Evolutionary conservation across 2,888 invertebrate species (phyloP).

Genomic region (Leucoptera coffeella): DNA sequence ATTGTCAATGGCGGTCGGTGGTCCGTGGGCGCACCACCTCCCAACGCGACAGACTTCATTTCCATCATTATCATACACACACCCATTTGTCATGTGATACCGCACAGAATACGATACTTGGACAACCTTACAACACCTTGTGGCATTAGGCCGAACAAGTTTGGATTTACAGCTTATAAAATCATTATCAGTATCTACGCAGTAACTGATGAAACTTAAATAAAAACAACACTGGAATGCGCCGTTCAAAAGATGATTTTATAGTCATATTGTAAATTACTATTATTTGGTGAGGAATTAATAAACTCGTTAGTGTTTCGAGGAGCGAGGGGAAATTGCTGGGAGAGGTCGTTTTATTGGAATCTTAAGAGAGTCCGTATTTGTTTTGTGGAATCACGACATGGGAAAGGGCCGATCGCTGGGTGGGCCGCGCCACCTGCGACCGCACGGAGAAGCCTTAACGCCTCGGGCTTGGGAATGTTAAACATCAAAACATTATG

Average conservation of each 20-base stretch:
- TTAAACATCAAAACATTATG: too few species aligned
- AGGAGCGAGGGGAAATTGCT: constrained; percentile 42
- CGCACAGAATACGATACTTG: too few species aligned
- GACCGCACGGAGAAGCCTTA: too few species aligned
- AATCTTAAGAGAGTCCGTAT: constrained; percentile 43
- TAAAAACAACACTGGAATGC: constrained; percentile 37
- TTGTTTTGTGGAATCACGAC: constrained; percentile 31
- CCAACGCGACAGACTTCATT: neutral
- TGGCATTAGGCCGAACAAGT: too few species aligned
- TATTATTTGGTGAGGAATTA: constrained; percentile 49
- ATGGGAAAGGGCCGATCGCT: constrained; percentile 1
- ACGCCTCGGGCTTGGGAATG: too few species aligned
- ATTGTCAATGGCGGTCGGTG: constrained; percentile 18
- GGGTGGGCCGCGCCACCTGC: constrained; percentile 32
- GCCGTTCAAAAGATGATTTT: constrained; percentile 38
- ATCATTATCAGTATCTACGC: too few species aligned
- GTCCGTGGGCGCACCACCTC: constrained; percentile 22
- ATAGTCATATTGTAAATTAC: constrained; percentile 45
- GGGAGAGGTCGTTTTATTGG: constrained; percentile 40
- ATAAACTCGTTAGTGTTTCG: constrained; percentile 51
- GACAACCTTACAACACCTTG: too few species aligned
- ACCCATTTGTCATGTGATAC: too few species aligned
- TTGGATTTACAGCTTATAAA: too few species aligned
- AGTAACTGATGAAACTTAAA: too few species aligned
- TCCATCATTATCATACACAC: neutral